These are phyloP conservation scores for Patiria miniata DNA, from an alignment of 35 echinoderm and acorn worm genomes.

Conservation along the genomic window DNA sequence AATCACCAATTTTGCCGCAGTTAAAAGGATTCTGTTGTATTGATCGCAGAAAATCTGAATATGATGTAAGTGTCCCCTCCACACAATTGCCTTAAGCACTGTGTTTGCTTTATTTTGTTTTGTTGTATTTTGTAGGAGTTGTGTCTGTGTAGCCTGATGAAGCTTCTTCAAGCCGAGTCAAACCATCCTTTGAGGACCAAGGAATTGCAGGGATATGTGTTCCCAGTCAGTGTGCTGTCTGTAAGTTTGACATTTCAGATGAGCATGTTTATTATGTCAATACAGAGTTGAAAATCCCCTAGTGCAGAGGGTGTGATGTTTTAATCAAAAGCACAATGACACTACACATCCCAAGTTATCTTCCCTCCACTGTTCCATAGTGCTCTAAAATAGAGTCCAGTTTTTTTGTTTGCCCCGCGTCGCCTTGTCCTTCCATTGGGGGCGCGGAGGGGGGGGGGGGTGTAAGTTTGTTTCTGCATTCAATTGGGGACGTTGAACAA, in stretches of 20 bases:
- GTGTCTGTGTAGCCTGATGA: constrained; percentile 61
- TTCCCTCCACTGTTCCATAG: background rate
- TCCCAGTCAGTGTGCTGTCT: constrained; percentile 34
- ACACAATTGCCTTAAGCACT: background rate
- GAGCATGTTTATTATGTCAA: too few species aligned
- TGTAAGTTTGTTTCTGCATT: too few species aligned
- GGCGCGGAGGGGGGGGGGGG: too few species aligned
- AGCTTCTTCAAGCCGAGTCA: constrained; percentile 57
- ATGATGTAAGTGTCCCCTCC: too few species aligned
- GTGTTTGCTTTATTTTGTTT: background rate
- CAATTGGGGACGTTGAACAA: too few species aligned
- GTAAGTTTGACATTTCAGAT: background rate
- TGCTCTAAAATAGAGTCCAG: background rate
- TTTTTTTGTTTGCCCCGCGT: background rate
- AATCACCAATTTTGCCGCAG: too few species aligned
- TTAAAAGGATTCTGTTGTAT: too few species aligned
- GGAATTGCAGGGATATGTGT: background rate
- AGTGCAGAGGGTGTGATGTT: background rate
- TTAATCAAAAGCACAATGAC: background rate
- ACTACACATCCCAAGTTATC: background rate
- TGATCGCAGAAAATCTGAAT: too few species aligned
- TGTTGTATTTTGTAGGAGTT: constrained; percentile 46
- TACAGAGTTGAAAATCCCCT: too few species aligned
- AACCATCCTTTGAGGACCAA: constrained; percentile 48
- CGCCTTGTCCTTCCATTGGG: background rate